Conservation (phyloP, 2,113 vertebrate species). For the Paradoxurus hermaphroditus region DNA sequence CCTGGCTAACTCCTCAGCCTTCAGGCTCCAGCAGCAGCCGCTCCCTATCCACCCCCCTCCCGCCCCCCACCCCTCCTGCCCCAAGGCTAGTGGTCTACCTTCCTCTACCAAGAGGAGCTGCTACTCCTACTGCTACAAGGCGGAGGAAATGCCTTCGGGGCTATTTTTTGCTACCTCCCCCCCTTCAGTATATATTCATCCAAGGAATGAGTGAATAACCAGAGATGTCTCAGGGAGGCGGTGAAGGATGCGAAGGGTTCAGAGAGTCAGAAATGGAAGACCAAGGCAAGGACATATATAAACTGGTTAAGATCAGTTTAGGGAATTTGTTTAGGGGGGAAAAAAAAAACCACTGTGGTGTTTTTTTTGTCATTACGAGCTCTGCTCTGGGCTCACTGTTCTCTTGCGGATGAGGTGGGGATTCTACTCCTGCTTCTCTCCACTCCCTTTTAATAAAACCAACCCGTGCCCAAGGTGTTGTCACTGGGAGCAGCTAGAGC, state of each 20-base stretch:
- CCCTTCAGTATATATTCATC: background rate
- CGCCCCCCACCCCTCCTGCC: too few species aligned
- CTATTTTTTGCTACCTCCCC: background rate
- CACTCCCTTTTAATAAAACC: background rate
- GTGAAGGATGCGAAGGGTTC: background rate
- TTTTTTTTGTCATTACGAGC: background rate
- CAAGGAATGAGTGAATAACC: background rate
- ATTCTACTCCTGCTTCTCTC: background rate
- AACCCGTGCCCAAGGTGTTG: background rate
- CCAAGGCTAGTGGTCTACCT: background rate
- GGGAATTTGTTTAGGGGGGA: background rate
- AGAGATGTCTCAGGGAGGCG: background rate
- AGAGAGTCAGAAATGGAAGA: background rate
- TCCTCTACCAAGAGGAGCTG: background rate
- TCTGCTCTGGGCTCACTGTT: background rate
- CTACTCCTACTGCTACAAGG: too few species aligned
- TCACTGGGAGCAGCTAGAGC: background rate
- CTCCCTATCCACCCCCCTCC: too few species aligned
- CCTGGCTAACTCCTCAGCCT: background rate
- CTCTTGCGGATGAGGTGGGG: background rate
- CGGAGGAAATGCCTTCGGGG: background rate
- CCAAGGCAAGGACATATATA: background rate
- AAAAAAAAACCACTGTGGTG: background rate
- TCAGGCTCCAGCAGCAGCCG: background rate
- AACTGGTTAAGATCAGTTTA: background rate